A percentile compares a stretch with the other conserved stretches of the same genome.
phyloP scores from a whole-genome alignment of 2,888 invertebrate species.

The Buathra laborator region DNA sequence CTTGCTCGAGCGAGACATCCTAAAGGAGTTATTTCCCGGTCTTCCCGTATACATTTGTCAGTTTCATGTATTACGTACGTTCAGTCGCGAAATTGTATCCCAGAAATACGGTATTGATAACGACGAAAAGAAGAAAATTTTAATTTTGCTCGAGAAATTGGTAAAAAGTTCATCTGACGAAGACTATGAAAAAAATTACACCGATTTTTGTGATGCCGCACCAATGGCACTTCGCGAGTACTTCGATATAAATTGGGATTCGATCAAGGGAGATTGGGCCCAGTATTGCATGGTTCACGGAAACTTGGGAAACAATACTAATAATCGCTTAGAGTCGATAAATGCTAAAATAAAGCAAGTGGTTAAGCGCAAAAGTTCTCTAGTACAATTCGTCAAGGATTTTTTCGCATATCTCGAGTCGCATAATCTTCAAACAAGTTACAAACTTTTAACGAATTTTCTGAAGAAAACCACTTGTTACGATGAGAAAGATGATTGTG shows the following conservation, averaged over 20 bases:
- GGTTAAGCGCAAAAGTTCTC: not conserved
- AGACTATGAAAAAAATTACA: constrained; percentile 34
- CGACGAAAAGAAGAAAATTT: constrained; percentile 22
- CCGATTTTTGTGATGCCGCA: constrained; percentile 27
- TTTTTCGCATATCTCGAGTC: not conserved
- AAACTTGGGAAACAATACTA: constrained; percentile 61
- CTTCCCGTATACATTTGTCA: constrained; percentile 48
- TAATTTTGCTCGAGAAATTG: constrained; percentile 34
- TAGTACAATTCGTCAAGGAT: not conserved
- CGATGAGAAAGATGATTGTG: not conserved
- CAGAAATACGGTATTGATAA: constrained; percentile 25
- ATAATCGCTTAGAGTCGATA: constrained; percentile 59
- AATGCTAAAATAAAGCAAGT: constrained; percentile 52
- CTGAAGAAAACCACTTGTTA: not conserved
- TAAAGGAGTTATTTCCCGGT: constrained; percentile 50
- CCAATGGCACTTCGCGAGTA: constrained; percentile 50
- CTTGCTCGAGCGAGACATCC: constrained; percentile 39
- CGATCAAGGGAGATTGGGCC: constrained; percentile 63
- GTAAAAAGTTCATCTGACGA: constrained; percentile 40
- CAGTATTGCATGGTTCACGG: constrained; percentile 44
- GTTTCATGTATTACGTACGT: constrained; percentile 52
- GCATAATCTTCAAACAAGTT: not conserved
- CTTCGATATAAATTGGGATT: constrained; percentile 64
- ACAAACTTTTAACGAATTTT: not conserved
- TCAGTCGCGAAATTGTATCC: constrained; percentile 25